phyloP scores from a whole-genome alignment of 2,888 invertebrate species.

The Himalopsyche anomala region DNA sequence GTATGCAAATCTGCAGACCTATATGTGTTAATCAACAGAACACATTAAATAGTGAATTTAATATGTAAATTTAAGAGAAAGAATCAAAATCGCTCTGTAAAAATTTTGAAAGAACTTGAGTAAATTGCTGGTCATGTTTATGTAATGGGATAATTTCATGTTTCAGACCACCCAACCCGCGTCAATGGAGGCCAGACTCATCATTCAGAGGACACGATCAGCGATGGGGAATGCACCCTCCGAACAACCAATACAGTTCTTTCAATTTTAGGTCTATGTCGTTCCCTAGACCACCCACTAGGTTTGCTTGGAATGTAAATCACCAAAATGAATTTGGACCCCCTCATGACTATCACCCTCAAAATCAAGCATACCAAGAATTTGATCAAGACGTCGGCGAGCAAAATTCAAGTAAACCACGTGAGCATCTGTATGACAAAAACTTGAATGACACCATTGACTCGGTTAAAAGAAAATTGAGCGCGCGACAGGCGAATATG shows the following conservation, averaged over 20 bases:
- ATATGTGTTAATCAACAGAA: too few species aligned
- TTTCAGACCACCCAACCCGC: conserved; percentile 54
- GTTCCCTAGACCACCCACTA: conserved; percentile 41
- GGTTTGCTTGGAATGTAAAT: neutral
- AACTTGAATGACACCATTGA: conserved; percentile 61
- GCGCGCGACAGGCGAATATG: conserved; percentile 57
- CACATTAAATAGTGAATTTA: too few species aligned
- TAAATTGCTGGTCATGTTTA: too few species aligned
- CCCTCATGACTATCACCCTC: neutral
- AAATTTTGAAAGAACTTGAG: too few species aligned
- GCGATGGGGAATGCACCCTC: conserved; percentile 45
- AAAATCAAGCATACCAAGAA: neutral
- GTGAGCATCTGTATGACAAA: conserved; percentile 48
- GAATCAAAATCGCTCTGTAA: too few species aligned
- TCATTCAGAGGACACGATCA: conserved; percentile 50
- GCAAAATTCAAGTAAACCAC: conserved; percentile 46
- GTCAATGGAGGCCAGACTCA: conserved; percentile 56
- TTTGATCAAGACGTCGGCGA: conserved; percentile 6
- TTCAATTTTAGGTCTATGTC: neutral
- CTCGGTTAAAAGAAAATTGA: conserved; percentile 62
- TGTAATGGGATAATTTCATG: too few species aligned
- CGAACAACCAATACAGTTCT: neutral
- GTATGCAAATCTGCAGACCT: too few species aligned
- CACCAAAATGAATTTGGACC: neutral
- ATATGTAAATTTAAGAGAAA: too few species aligned